Conservation (phyloP, 1,140 invertebrate genomes). For the Hyles vespertilio region DNA sequence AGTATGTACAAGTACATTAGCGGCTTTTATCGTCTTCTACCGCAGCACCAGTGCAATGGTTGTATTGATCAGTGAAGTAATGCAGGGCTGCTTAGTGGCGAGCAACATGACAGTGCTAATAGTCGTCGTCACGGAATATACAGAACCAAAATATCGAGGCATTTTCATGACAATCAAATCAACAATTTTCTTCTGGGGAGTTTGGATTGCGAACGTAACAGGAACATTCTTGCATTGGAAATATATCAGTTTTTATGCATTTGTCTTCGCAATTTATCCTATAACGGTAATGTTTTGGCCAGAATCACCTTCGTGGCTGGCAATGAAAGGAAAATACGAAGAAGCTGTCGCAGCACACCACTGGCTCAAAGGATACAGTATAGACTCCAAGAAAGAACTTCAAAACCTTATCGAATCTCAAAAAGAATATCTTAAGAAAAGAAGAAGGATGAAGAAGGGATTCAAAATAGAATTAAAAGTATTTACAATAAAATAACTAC, state of each 20-base stretch:
- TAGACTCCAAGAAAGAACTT: constrained; percentile 22
- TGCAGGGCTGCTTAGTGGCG: constrained; percentile 1
- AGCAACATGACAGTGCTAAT: constrained; percentile 18
- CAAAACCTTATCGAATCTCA: constrained; percentile 19
- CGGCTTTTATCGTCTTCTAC: constrained; percentile 10
- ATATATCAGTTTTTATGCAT: too few relatives aligned
- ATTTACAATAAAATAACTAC: constrained; percentile 10
- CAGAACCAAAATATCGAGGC: constrained; percentile 31
- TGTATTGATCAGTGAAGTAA: constrained; percentile 26
- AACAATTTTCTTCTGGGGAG: constrained; percentile 31
- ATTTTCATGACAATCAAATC: constrained; percentile 35
- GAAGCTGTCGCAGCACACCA: constrained; percentile 14
- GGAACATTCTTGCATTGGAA: too few relatives aligned
- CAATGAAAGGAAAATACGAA: too few relatives aligned
- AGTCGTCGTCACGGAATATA: constrained; percentile 32
- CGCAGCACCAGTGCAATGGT: too few relatives aligned
- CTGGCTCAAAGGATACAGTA: constrained; percentile 21
- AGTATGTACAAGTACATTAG: too few relatives aligned
- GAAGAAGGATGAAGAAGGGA: too few relatives aligned
- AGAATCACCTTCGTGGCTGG: too few relatives aligned
- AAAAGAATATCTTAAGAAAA: constrained; percentile 11
- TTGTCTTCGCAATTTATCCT: too few relatives aligned
- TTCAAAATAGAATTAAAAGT: not conserved
- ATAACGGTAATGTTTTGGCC: too few relatives aligned
- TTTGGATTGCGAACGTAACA: constrained; percentile 21